These are phyloP conservation scores for Aculops lycopersici DNA, from an alignment of 1,140 invertebrate genomes.

Conservation along the genomic window DNA sequence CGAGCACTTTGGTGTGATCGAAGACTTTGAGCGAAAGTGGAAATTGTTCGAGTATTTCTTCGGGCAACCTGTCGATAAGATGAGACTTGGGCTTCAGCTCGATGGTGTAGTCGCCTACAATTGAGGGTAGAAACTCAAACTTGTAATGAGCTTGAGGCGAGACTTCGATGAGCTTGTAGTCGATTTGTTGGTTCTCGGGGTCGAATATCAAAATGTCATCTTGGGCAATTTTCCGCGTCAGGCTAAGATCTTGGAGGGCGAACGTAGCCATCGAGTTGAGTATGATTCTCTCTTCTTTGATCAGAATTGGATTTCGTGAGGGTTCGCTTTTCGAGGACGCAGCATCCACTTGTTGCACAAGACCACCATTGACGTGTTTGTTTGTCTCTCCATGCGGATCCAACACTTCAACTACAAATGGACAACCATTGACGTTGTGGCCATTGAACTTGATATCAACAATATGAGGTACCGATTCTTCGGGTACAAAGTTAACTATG, in stretches of 20 bases:
- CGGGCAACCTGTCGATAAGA: no score
- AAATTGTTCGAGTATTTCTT: conserved; percentile 17
- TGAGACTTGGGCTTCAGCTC: conserved; percentile 37
- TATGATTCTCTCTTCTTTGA: conserved; percentile 36
- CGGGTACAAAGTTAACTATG: conserved; percentile 76
- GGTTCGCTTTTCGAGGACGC: no score
- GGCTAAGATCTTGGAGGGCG: no score
- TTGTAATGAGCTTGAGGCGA: conserved; percentile 16
- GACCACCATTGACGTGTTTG: no score
- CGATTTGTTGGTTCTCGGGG: conserved; percentile 10
- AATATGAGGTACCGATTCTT: conserved; percentile 53
- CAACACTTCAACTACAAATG: conserved; percentile 47
- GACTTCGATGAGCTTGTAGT: conserved; percentile 10
- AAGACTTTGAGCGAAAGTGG: conserved; percentile 76
- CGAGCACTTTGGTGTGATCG: conserved; percentile 55
- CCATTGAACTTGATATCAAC: conserved; percentile 97
- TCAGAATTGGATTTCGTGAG: no score
- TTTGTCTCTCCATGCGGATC: no score
- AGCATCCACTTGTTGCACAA: no score
- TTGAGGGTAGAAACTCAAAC: conserved; percentile 47
- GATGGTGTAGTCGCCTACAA: conserved; percentile 72
- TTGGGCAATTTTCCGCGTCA: no score
- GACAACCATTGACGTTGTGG: conserved; percentile 56
- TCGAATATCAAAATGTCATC: no score
- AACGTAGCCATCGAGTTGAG: conserved; percentile 50